Evolutionary conservation across 2,113 vertebrate species (phyloP).

Genomic region (Megatriorchis doriae): DNA sequence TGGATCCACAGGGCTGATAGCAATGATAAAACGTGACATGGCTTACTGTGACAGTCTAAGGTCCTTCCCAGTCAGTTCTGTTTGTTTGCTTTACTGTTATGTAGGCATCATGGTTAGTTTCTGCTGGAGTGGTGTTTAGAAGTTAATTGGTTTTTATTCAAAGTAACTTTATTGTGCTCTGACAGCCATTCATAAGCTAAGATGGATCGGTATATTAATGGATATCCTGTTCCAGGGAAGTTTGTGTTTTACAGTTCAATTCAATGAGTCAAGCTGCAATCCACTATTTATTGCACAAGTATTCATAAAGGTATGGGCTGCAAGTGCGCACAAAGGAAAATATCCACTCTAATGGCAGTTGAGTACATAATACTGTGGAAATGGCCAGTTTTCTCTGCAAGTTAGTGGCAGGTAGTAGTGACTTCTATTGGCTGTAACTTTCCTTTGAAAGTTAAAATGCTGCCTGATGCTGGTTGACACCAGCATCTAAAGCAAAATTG

Average conservation of each 20-base stretch:
- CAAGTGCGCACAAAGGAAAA: not conserved
- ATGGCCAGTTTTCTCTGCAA: not conserved
- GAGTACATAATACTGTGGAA: not conserved
- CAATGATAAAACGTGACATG: not conserved
- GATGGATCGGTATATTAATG: not conserved
- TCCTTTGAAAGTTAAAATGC: not conserved
- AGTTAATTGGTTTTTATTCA: not conserved
- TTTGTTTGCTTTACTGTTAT: not conserved
- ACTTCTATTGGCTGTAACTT: not conserved
- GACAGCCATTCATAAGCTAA: not conserved
- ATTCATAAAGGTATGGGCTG: not conserved
- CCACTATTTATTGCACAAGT: not conserved
- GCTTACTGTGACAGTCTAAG: not conserved
- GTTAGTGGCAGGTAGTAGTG: not conserved
- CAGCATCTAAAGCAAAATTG: not conserved
- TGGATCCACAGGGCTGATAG: not conserved
- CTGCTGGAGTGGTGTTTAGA: not conserved
- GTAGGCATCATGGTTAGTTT: not conserved
- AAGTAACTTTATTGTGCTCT: not conserved
- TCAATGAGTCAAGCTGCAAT: not conserved
- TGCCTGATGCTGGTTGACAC: not conserved
- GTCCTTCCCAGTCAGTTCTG: not conserved
- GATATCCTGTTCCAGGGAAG: not conserved
- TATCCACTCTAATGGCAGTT: not conserved
- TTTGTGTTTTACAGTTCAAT: not conserved